phyloP scores from a whole-genome alignment of 2,888 invertebrate genomes.

The Adela reaumurella region DNA sequence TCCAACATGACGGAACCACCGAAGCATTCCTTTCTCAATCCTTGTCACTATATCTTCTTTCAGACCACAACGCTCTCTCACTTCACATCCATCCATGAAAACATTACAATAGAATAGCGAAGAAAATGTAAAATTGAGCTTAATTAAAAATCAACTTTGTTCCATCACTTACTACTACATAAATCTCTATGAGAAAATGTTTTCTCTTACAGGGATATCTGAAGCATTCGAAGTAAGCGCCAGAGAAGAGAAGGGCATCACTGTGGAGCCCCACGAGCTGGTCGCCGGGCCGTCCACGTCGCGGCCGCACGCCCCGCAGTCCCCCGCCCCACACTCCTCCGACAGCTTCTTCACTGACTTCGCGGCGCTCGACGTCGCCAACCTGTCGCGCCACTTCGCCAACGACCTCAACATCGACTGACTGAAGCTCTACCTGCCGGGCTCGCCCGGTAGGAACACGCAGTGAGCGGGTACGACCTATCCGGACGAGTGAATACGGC shows the following conservation, averaged over 20 bases:
- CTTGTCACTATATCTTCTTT: too few relatives aligned
- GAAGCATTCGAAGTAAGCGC: conserved; percentile 47
- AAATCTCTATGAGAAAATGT: too few relatives aligned
- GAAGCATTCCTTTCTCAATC: too few relatives aligned
- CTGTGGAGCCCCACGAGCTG: conserved; percentile 23
- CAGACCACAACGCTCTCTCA: too few relatives aligned
- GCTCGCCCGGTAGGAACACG: conserved; percentile 25
- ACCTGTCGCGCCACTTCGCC: conserved; percentile 44
- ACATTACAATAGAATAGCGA: too few relatives aligned
- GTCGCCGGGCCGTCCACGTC: conserved; percentile 21
- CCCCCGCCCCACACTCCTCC: conserved; percentile 21
- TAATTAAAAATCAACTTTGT: too few relatives aligned
- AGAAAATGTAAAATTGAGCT: too few relatives aligned
- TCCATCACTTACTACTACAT: too few relatives aligned
- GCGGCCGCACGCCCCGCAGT: conserved; percentile 18
- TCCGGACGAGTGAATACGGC: too few relatives aligned
- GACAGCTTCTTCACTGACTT: conserved; percentile 49
- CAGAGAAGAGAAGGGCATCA: conserved; percentile 31
- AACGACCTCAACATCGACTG: conserved; percentile 51
- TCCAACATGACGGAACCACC: too few relatives aligned
- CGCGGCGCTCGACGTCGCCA: conserved; percentile 43
- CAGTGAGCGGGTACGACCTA: conserved; percentile 14
- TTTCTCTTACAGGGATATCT: conserved; percentile 34
- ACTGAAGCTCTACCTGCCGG: conserved; percentile 45
- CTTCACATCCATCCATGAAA: too few relatives aligned